phyloP scores from a whole-genome alignment of 2,113 vertebrate genomes.

The Istiophorus platypterus region DNA sequence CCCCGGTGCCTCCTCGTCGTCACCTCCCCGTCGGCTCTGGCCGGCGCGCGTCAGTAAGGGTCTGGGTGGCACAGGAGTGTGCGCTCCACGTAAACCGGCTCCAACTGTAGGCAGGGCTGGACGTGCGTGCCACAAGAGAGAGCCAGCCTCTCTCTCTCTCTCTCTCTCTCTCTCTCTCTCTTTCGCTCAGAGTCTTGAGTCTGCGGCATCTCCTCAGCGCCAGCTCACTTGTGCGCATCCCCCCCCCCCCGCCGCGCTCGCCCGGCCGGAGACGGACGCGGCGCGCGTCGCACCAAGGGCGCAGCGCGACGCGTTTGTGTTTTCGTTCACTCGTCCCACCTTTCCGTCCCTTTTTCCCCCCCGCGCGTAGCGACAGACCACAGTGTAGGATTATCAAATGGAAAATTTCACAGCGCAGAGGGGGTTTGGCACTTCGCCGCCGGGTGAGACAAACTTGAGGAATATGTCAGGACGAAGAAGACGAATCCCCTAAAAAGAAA shows the following conservation, averaged over 20 bases:
- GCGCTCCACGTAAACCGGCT: not conserved
- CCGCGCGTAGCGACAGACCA: not conserved
- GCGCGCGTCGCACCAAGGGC: slow-evolving; percentile 37
- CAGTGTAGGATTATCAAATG: slow-evolving; percentile 14
- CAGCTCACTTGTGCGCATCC: slow-evolving; percentile 12
- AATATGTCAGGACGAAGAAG: slow-evolving; percentile 13
- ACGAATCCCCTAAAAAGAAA: not conserved
- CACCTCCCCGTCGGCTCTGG: not conserved
- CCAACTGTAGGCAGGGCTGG: slow-evolving; percentile 5
- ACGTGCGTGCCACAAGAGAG: not conserved
- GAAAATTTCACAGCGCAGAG: not conserved
- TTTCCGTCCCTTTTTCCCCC: too few relatives aligned
- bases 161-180: too few relatives aligned
- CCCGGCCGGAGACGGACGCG: slow-evolving; percentile 30
- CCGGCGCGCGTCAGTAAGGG: not conserved
- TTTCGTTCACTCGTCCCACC: too few relatives aligned
- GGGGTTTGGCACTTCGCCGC: slow-evolving; percentile 18
- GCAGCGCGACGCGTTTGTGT: too few relatives aligned
- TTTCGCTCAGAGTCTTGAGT: slow-evolving; percentile 46
- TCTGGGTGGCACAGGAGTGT: not conserved
- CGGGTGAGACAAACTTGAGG: slow-evolving; percentile 31
- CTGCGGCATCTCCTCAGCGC: slow-evolving; percentile 40
- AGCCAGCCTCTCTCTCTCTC: not conserved
- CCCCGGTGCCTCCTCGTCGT: not conserved
- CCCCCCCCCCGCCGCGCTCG: too few relatives aligned